Base-by-base conservation (phyloP, 2,888 invertebrate species). In the Cosmia trapezina region DNA sequence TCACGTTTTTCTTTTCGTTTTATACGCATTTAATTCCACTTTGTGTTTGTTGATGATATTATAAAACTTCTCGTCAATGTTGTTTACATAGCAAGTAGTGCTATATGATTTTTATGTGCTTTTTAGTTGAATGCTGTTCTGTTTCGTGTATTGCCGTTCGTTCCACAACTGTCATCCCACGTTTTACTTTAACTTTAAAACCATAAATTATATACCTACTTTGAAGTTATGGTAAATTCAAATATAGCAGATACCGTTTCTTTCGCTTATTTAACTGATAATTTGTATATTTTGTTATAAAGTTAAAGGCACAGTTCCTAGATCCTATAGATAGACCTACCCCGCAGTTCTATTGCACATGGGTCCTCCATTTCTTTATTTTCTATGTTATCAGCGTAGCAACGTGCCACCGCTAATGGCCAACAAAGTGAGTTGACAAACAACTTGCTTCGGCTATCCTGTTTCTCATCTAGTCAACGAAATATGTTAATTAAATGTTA, bases 401-500 rank as follows among this genome's bases (percentile, higher is more conserved):
- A 94, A 95, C 94, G 93, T 94, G 96, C 94, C 94, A 94, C 94
- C 93, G 89, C 84, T 92, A 93, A 88, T 93, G 94, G 94, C 88
- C 96, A 92, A 84, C 87, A 93, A 93, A 94, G 94, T 90, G 91
- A 88, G 84, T 90, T 78, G 70, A 92, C 92, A 96, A 95, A 95
- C 95, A 95, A 91, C 89, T 93, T 89, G 91, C 87, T 88, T 86
- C 78, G 93, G 4, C 37, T 37, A 37, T 37, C 37, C 6, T 37
- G 37, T 37, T 37, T 37, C 37, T 37, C 37, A 37, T 37, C 37
- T 2, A 37, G 37, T 37, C 37, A 4, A 37, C 6, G 37, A 37
- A 37, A 37, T 37, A 37, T 37, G 37, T 37, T 37, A 37, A 37
- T 37, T 37, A 37, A 37, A 37, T 37, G 37, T 37, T 37, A 37